Percentiles rank a stretch among this genome's conserved stretches.
Conservation (phyloP, 1,140 invertebrate species). For the Phymorhynchus buccinoides region DNA sequence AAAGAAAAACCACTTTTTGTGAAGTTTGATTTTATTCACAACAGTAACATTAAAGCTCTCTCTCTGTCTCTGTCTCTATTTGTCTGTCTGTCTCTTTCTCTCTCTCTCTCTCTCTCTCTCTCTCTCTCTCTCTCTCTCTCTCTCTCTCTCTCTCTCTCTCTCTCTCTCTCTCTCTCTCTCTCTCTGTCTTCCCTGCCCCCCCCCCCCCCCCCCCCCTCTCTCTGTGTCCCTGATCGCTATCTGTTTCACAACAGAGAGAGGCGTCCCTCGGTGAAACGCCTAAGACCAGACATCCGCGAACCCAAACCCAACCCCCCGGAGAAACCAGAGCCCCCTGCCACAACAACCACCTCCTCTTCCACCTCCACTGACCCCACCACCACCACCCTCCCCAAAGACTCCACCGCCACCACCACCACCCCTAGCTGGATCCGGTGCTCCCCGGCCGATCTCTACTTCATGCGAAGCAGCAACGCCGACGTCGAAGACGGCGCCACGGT, state of each 20-base stretch:
- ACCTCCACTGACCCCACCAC: conserved; percentile 73
- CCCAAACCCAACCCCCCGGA: background rate
- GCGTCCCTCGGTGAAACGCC: background rate
- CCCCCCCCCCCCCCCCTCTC: background rate
- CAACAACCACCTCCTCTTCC: background rate
- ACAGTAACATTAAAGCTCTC: no score
- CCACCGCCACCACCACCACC: no score
- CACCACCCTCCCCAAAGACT: conserved; percentile 72
- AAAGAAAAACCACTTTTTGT: no score
- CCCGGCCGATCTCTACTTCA: conserved; percentile 89
- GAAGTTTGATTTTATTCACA: no score
- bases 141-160: no score
- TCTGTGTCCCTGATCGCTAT: background rate
- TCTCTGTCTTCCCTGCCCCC: no score
- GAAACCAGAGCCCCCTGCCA: background rate
- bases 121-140: no score
- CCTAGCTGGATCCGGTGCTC: conserved; percentile 87
- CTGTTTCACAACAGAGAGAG: conserved; percentile 4
- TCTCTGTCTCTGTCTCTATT: no score
- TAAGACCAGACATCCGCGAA: conserved; percentile 18
- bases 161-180: background rate
- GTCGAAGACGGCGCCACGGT: conserved; percentile 79
- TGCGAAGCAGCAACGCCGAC: conserved; percentile 77
- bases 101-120: no score
- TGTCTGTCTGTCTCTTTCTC: no score